phyloP scores from a whole-genome alignment of 2,888 invertebrate genomes.

The Zeuzera pyrina region DNA sequence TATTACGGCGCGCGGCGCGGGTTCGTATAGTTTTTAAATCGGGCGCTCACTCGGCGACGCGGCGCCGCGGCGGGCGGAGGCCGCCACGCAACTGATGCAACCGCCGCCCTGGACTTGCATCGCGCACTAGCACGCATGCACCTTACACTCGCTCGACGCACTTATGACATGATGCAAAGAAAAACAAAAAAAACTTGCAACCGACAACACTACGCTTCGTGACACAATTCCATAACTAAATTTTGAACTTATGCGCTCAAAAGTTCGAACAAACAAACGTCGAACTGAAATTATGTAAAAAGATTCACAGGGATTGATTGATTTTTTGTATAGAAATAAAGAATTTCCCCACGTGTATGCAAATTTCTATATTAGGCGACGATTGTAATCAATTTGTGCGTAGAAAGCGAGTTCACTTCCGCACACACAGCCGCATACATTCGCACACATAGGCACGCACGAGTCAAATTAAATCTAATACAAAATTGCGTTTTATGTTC shows the following conservation, averaged over 20 bases:
- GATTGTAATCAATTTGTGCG: slow-evolving; percentile 72
- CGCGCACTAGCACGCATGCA: slow-evolving; percentile 55
- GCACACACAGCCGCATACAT: slow-evolving; percentile 33
- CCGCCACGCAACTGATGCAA: slow-evolving; percentile 28
- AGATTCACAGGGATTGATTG: no score
- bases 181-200: no score
- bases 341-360: slow-evolving; percentile 52
- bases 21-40: slow-evolving; percentile 72
- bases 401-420: slow-evolving; percentile 53
- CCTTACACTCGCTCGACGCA: slow-evolving; percentile 19
- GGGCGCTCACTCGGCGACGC: slow-evolving; percentile 64
- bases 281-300: no score
- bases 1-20: slow-evolving; percentile 75
- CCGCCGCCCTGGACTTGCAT: slow-evolving; percentile 28
- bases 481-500: slow-evolving; percentile 73
- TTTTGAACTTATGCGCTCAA: no score
- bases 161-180: no score
- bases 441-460: slow-evolving; percentile 31
- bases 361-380: slow-evolving; percentile 64
- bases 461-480: slow-evolving; percentile 72
- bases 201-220: no score
- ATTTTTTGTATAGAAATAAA: slow-evolving; percentile 31
- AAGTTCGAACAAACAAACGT: no score
- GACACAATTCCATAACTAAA: no score
- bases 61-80: slow-evolving; percentile 60